A percentile compares a stretch with the other conserved stretches of the same genome.
Evolutionary conservation across 1,140 invertebrate species (phyloP).

Genomic region (Panulirus ornatus): DNA sequence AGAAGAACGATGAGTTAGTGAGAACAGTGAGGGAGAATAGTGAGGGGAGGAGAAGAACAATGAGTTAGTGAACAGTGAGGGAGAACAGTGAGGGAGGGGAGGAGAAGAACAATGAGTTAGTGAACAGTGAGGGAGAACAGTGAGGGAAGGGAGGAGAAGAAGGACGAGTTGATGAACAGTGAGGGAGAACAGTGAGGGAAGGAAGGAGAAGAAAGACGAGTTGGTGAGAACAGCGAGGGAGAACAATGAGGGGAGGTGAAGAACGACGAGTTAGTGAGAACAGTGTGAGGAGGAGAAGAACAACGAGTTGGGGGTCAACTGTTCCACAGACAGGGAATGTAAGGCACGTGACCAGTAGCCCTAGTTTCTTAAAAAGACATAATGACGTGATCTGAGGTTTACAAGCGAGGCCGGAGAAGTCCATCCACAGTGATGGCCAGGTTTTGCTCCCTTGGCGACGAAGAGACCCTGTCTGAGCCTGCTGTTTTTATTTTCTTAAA

Average conservation of each 20-base stretch:
- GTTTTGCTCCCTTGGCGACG: too few species aligned
- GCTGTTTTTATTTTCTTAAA: too few species aligned
- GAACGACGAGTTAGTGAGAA: neutral
- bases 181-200: neutral
- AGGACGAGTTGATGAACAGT: neutral
- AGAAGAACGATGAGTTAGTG: too few species aligned
- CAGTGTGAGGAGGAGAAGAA: neutral
- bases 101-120: neutral
- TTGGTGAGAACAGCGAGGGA: neutral
- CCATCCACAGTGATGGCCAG: too few species aligned
- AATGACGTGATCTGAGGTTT: too few species aligned
- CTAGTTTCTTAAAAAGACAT: too few species aligned
- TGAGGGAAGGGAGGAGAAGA: neutral
- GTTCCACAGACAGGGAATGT: constrained; percentile 14
- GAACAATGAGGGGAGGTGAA: neutral
- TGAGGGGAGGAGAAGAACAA: neutral
- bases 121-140: neutral
- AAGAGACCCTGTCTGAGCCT: too few species aligned
- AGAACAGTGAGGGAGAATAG: too few species aligned
- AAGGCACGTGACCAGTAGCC: too few species aligned
- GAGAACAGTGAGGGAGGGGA: neutral
- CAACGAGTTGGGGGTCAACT: constrained; percentile 7
- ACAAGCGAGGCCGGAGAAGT: too few species aligned
- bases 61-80: neutral
- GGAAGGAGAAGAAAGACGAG: neutral